Evolutionary conservation across 2,888 invertebrate species (phyloP).

Genomic region (Gymnocheta viridis): DNA sequence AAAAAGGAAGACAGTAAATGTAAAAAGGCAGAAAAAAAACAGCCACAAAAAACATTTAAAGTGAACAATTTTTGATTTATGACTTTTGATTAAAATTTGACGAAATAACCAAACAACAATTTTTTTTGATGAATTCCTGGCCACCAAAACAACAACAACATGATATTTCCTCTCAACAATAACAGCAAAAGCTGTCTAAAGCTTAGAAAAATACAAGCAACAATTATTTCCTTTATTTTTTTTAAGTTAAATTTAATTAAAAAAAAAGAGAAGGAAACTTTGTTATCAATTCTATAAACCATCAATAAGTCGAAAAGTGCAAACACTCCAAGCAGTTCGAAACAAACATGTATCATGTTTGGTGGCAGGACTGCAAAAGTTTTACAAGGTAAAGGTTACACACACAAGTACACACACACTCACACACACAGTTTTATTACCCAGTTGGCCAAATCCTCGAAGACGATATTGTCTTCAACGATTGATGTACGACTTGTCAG

Average conservation of each 20-base stretch:
- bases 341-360: constrained; percentile 46
- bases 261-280: constrained; percentile 52
- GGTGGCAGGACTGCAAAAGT: constrained; percentile 20
- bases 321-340: constrained; percentile 4
- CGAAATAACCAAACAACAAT: constrained; percentile 17
- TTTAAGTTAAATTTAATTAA: constrained; percentile 67
- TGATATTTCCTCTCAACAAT: constrained; percentile 35
- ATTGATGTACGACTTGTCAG: no score
- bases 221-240: constrained; percentile 38
- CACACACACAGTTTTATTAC: neutral
- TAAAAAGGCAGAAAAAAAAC: neutral
- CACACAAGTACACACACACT: neutral
- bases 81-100: constrained; percentile 76
- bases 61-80: constrained; percentile 76
- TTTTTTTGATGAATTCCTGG: constrained; percentile 59
- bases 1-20: constrained; percentile 11
- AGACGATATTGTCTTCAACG: no score
- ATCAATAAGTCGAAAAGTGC: constrained; percentile 17
- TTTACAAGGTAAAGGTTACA: constrained; percentile 47
- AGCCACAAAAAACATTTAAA: constrained; percentile 32
- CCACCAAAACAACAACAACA: constrained; percentile 8
- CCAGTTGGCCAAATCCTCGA: no score
- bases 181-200: neutral
- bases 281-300: constrained; percentile 65
- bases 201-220: constrained; percentile 11